Conservation (phyloP, 2,797 vertebrate species). For the Distichodus sexfasciatus region DNA sequence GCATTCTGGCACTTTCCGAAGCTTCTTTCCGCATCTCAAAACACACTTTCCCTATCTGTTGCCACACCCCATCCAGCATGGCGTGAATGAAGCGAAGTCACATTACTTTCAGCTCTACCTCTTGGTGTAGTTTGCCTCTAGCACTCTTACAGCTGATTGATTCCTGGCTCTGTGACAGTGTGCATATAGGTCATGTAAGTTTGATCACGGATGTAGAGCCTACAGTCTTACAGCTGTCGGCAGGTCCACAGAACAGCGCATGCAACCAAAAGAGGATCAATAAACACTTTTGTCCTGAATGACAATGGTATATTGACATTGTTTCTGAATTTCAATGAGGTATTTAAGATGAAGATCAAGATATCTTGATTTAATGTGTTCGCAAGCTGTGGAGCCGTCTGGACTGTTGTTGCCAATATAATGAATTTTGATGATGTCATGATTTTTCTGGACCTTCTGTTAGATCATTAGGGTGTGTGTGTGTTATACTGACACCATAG, state of each 20-base stretch:
- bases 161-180: neutral
- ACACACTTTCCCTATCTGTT: neutral
- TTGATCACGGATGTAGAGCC: neutral
- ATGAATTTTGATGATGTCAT: too few relatives aligned
- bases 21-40: constrained; percentile 5
- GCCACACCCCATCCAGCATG: constrained; percentile 1
- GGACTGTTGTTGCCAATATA: too few relatives aligned
- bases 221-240: constrained; percentile 1
- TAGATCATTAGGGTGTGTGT: neutral
- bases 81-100: neutral
- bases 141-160: neutral
- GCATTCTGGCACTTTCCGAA: constrained; percentile 33
- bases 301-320: neutral
- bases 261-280: neutral
- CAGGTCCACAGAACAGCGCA: neutral
- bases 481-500: neutral
- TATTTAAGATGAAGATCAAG: neutral
- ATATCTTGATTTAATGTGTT: too few relatives aligned
- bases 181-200: constrained; percentile 14
- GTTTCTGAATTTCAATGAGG: neutral
- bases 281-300: neutral
- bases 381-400: too few relatives aligned
- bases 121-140: neutral
- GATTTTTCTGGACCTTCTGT: constrained; percentile 24
- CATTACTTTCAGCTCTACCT: neutral